Base-by-base conservation (phyloP, 2,113 vertebrate species). In the Daboia siamensis region DNA sequence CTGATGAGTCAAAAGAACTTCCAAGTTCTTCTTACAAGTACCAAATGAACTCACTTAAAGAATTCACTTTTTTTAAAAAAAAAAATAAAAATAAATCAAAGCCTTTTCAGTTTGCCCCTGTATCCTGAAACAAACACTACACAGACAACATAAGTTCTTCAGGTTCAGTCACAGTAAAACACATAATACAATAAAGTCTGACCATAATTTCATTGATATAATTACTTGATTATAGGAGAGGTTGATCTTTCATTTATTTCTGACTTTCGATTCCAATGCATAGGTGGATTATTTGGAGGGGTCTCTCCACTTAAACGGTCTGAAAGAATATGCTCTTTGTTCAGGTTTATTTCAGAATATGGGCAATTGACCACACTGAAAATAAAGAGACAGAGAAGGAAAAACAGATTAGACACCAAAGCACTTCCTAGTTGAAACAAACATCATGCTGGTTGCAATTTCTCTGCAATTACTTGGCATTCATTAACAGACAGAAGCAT, bases 281-380 rank as follows among this genome's bases (percentile, higher is more conserved):
- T 94, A 39, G 96, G 61, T 39, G 94, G 97, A 88, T 96, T 96
- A 61, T 97, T 94, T 7, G 96, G 95, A 85, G 97, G 97, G 96
- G 98, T 97, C 96, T 98, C 98, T 61, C 97, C 98, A 5, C 98
- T 98, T 94, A 98, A 92, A 23, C 98, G 98, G 90, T 98, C 98
- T 11, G 98, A 98, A 61, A 98, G 96, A 94, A 98, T 97, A 21
- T 96, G 97, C 84, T 98, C 98, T 95, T 97, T 98, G 96, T 97
- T 98, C 94, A 98, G 94, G 96, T 98, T 98, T 95, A 98, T 96
- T 94, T 98, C 98, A 7, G 98, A 98, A 94, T 98, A 98, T 0
- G 98, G 98, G 94, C 98, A 98, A 93, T 95, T 98, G 95, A 98
- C 95, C 80, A 97, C 97, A 95, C 98, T 98, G 91, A 89, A 97